Base-by-base conservation (phyloP, 2,888 invertebrate species). In the Drosophila pullipes region DNA sequence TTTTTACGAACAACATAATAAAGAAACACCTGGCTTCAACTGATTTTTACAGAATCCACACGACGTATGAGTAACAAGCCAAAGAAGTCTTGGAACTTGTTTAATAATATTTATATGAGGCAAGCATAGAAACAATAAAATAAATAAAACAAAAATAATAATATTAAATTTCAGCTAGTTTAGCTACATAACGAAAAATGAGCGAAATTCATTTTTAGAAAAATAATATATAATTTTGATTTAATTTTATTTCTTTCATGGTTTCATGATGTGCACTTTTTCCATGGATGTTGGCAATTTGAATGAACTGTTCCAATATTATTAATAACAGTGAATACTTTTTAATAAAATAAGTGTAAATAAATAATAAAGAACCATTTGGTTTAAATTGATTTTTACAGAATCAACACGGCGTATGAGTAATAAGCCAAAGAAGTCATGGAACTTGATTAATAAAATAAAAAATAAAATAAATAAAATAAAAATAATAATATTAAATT, bases 261-360 rank as follows among this genome's bases (percentile, higher is more conserved):
- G 60, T 33, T 68, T 37, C 59, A 47, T 77, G 74, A 66, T 70
- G 28, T 53, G 65, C 78, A 66, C 33, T 30, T 44, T 77, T 62
- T 52, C 2, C 22, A 16, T 22, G 13, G 59, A 53, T 47, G 63
- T n/a, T 22, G 22, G 33, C 50, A 11, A 57, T 11, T 33, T 33
- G 4, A 33, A 11, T 33, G 0, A 37, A 37, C 16, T 37, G 16
- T 6, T 16, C 7, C 6, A 6, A 7, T 0, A 16, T 37, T 37
- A 37, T 6, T 16, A 37, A 37, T 6, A 37, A 6, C 16, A 16
- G 37, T 6, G 16, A 37, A 37, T 11, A 11, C 33, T 11, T 33
- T 11, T 11, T 10, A 33, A 33, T 33, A 4, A 10, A 33, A 11
- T 11, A 33, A 33, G 33, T 11, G 0, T 11, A 33, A 33, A 33